Evolutionary conservation across 1,140 invertebrate genomes (phyloP).

Genomic region (Bactericera cockerelli): DNA sequence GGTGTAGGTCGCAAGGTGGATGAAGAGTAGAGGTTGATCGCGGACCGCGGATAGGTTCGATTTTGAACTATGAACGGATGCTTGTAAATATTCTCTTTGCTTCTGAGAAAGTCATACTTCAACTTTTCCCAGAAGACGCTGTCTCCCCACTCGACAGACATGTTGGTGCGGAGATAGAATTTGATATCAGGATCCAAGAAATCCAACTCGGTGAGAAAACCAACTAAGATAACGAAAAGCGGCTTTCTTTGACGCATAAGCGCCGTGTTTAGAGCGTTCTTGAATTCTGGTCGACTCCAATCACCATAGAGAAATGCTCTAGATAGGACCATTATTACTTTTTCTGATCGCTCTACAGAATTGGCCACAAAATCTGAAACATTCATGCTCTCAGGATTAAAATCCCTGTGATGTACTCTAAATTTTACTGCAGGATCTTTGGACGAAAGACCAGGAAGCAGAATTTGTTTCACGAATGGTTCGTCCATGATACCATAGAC

Average conservation of each 20-base stretch:
- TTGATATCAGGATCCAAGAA: constrained; percentile 77
- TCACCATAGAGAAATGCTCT: constrained; percentile 87
- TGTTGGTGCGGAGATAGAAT: constrained; percentile 76
- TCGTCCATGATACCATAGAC: constrained; percentile 83
- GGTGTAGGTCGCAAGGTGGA: not conserved
- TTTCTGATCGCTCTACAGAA: constrained; percentile 72
- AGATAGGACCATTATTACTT: constrained; percentile 78
- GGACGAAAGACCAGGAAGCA: constrained; percentile 62
- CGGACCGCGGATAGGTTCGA: not conserved
- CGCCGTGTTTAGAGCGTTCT: constrained; percentile 77
- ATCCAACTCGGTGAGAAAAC: constrained; percentile 65
- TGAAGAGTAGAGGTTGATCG: not conserved
- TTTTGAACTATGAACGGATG: not conserved
- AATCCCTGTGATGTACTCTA: constrained; percentile 68
- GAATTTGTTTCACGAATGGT: constrained; percentile 67
- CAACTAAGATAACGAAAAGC: constrained; percentile 67
- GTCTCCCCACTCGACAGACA: constrained; percentile 81
- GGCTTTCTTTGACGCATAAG: constrained; percentile 50
- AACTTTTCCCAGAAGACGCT: constrained; percentile 90
- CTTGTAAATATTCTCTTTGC: not conserved
- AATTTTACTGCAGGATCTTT: constrained; percentile 37
- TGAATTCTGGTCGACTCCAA: constrained; percentile 87
- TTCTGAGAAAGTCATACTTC: constrained; percentile 58
- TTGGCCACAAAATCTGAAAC: constrained; percentile 78
- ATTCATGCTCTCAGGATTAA: constrained; percentile 57